phyloP scores from a whole-genome alignment of 1,140 invertebrate species.

The Anastrepha obliqua region DNA sequence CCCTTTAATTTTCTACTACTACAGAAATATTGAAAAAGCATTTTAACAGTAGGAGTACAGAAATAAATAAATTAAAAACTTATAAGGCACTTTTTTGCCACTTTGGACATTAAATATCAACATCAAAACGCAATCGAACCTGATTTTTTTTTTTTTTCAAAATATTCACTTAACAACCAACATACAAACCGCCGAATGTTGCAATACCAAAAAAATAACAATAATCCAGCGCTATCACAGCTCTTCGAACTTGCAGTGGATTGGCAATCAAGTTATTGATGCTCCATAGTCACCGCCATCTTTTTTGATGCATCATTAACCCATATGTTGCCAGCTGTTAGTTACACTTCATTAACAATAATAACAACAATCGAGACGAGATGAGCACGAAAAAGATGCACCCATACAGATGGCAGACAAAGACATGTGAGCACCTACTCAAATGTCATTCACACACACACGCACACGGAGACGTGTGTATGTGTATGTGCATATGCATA shows the following conservation, averaged over 20 bases:
- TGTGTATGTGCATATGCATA: too few relatives aligned
- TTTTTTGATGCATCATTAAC: slow-evolving; percentile 17
- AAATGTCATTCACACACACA: background rate
- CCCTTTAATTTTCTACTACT: too few relatives aligned
- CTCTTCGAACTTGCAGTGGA: background rate
- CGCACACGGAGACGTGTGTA: background rate
- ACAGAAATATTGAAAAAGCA: too few relatives aligned
- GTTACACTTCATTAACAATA: slow-evolving; percentile 50
- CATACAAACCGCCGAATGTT: too few relatives aligned
- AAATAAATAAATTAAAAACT: too few relatives aligned
- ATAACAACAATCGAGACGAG: slow-evolving; percentile 3
- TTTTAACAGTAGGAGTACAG: too few relatives aligned
- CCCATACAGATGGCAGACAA: slow-evolving; percentile 16
- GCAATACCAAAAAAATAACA: background rate
- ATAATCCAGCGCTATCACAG: background rate
- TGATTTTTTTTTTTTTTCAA: too few relatives aligned
- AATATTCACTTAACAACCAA: too few relatives aligned
- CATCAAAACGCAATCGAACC: too few relatives aligned
- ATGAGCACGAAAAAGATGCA: slow-evolving; percentile 36
- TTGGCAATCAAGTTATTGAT: slow-evolving; percentile 15
- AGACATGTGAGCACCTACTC: background rate
- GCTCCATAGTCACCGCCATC: background rate
- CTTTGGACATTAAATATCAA: too few relatives aligned
- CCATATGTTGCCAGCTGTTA: slow-evolving; percentile 21
- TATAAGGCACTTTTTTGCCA: too few relatives aligned